Conservation (phyloP, 2,888 invertebrate species). For the Hoplodrina blanda region DNA sequence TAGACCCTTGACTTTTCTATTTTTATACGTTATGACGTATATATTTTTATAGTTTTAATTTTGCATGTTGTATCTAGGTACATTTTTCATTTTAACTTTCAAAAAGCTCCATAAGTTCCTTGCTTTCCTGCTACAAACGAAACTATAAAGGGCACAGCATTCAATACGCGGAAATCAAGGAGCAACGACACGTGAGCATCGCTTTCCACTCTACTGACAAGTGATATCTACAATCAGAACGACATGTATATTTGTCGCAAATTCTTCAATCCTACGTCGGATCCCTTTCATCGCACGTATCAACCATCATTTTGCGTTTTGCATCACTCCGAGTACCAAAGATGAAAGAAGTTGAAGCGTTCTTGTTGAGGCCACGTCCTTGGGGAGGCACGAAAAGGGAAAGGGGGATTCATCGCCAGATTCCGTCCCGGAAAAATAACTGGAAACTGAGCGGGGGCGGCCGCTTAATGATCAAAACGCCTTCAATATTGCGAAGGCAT, state of each 20-base stretch:
- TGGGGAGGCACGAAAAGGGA: slow-evolving; percentile 72
- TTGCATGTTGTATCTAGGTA: background rate
- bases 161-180: slow-evolving; percentile 24
- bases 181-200: slow-evolving; percentile 38
- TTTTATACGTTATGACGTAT: no score
- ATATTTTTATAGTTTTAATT: no score
- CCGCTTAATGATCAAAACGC: slow-evolving; percentile 87
- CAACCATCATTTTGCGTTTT: slow-evolving; percentile 72
- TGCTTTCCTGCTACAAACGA: slow-evolving; percentile 1
- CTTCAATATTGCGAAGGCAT: slow-evolving; percentile 87
- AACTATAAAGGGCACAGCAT: slow-evolving; percentile 38
- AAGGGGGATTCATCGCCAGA: slow-evolving; percentile 74
- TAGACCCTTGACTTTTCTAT: no score
- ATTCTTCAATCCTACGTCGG: slow-evolving; percentile 49
- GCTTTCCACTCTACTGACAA: slow-evolving; percentile 50
- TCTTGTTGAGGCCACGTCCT: slow-evolving; percentile 74
- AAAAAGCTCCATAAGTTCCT: background rate
- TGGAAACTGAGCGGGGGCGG: slow-evolving; percentile 73
- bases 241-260: slow-evolving; percentile 50
- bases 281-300: slow-evolving; percentile 66
- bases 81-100: background rate
- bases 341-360: slow-evolving; percentile 84
- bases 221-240: slow-evolving; percentile 56
- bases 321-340: slow-evolving; percentile 75
- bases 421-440: slow-evolving; percentile 80